phyloP scores from a whole-genome alignment of 2,113 vertebrate genomes.

The Ariopsis seemanni region DNA sequence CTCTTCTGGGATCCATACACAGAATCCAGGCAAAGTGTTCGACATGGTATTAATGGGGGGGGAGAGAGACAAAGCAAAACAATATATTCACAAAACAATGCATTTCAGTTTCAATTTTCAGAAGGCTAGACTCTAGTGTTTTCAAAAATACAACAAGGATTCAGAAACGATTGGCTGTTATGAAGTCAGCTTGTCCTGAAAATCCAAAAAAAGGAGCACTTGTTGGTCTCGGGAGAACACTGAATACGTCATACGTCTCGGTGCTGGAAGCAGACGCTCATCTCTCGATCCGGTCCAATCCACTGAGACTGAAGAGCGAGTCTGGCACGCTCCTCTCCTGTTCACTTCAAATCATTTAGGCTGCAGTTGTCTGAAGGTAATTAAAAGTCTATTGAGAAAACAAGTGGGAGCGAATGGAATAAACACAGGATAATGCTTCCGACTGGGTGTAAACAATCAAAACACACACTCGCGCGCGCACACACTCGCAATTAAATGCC shows the following conservation, averaged over 20 bases:
- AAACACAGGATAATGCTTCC: constrained; percentile 44
- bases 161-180: neutral
- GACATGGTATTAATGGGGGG: too few relatives aligned
- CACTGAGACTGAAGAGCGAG: constrained; percentile 15
- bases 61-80: neutral
- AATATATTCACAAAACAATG: neutral
- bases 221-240: neutral
- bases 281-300: constrained; percentile 15
- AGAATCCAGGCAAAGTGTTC: neutral
- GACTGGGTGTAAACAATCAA: constrained; percentile 37
- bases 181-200: neutral
- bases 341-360: constrained; percentile 29
- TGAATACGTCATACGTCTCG: neutral
- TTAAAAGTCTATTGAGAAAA: constrained; percentile 49
- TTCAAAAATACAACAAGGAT: neutral
- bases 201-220: neutral
- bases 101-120: neutral
- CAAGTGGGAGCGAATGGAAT: constrained; percentile 37
- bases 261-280: neutral
- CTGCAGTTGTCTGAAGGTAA: constrained; percentile 41
- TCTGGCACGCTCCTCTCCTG: constrained; percentile 2
- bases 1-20: neutral
- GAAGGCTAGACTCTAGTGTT: neutral
- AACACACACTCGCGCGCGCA: neutral
- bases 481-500: neutral